These are phyloP conservation scores for Pinna nobilis DNA, from an alignment of 1,140 invertebrate species.

Conservation along the genomic window DNA sequence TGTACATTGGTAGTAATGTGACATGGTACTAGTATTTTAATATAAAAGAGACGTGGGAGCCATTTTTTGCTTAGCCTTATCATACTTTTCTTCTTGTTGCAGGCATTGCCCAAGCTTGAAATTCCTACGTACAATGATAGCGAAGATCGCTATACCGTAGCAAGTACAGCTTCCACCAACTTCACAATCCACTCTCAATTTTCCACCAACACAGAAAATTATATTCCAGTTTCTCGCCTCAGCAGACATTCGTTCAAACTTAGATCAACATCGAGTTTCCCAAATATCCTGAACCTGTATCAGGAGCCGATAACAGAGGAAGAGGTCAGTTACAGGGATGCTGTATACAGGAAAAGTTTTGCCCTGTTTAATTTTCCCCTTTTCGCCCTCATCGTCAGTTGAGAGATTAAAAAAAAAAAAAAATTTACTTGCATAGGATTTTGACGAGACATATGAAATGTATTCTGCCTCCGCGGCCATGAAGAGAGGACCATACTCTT, in stretches of 20 bases:
- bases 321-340: not conserved
- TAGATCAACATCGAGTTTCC: conserved; percentile 44
- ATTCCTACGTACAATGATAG: no score
- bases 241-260: conserved; percentile 44
- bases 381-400: not conserved
- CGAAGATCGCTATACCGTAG: no score
- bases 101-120: no score
- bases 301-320: conserved; percentile 48
- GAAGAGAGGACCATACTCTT: no score
- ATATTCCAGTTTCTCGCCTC: conserved; percentile 29
- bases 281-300: conserved; percentile 49
- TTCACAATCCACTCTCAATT: conserved; percentile 2
- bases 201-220: conserved; percentile 13
- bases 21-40: no score
- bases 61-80: no score
- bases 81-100: no score
- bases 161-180: conserved; percentile 17
- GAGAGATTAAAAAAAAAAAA: not conserved
- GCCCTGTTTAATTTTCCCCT: not conserved
- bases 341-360: not conserved
- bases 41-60: no score
- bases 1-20: no score
- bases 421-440: no score
- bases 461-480: no score
- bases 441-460: no score